These are phyloP conservation scores for Synanthedon andrenaeformis DNA, from an alignment of 2,888 invertebrate genomes.

Conservation along the genomic window DNA sequence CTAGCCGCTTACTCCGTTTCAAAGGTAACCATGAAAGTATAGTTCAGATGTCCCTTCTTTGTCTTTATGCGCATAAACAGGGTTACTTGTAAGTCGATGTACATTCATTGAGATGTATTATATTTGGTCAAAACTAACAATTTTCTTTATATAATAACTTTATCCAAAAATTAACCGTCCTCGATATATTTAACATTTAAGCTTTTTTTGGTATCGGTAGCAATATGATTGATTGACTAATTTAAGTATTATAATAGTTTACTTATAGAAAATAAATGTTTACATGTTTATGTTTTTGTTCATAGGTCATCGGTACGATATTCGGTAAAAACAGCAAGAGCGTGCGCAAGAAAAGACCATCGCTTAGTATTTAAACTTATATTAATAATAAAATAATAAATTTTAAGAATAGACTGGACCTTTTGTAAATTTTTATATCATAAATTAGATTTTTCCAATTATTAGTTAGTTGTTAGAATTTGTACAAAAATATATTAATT, in stretches of 20 bases:
- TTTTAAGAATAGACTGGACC: constrained; percentile 45
- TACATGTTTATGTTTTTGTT: constrained; percentile 11
- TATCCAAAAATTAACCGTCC: too few relatives aligned
- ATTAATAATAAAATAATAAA: constrained; percentile 10
- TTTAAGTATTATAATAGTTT: background rate
- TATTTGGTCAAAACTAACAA: too few relatives aligned
- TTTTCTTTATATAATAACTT: too few relatives aligned
- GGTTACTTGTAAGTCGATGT: too few relatives aligned
- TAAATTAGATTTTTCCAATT: background rate
- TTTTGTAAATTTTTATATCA: constrained; percentile 16
- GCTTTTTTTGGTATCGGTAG: too few relatives aligned
- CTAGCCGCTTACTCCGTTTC: constrained; percentile 75
- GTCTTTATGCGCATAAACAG: too few relatives aligned
- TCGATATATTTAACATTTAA: too few relatives aligned
- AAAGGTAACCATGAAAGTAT: constrained; percentile 41
- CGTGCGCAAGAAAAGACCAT: constrained; percentile 82
- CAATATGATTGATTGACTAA: background rate
- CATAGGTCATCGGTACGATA: constrained; percentile 78
- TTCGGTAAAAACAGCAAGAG: constrained; percentile 83
- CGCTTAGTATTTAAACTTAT: constrained; percentile 76
- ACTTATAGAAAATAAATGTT: too few relatives aligned
- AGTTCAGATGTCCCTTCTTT: background rate
- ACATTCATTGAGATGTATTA: too few relatives aligned
- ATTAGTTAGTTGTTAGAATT: background rate
- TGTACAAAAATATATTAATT: background rate